Base-by-base conservation (phyloP, 2,888 invertebrate species). In the Anoncus sp. region DNA sequence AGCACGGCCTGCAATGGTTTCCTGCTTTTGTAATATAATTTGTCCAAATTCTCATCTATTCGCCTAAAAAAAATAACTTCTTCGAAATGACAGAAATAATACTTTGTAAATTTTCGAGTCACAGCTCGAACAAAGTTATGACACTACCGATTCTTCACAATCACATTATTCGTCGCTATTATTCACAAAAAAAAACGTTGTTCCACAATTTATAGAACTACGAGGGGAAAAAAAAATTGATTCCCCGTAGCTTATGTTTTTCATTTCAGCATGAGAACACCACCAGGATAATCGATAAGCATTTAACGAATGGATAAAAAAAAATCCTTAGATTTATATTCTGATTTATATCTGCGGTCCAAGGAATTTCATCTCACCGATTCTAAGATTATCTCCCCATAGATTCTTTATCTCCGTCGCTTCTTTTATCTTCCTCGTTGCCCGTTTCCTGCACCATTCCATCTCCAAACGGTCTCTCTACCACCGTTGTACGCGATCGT, bases 341-440 rank as follows among this genome's bases (percentile, higher is more conserved):
- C 59, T 53, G 67, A 69, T 75, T 45, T 53, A 75, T 69, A 75
- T 69, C 69, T 7, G 40, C 51, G 24, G 16, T 45, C 65, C 16
- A 18, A 40, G 51, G 51, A 53, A 65, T 65, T 59, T 51, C 35
- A 60, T 65, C 70, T 75, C 57, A 53, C 43, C 65, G 43, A 65
- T 65, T 65, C 59, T 38, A n/a, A 45, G 75, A 75, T 75, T 65
- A 75, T 75, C 63, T 75, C 20, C 59, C n/a, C 60, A 43, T 16
- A 51, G 66, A 53, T 75, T 66, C 74, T 69, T 71, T 55, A 65
- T 70, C 66, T 55, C 60, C 65, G 65, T 72, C 65, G 14, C 22
- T 71, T 51, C 72, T 71, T 57, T 69, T 35, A 43, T 79, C 73
- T 55, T 53, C 43, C 47, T 51, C 62, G 60, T 74, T 40, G 47